Evolutionary conservation across 2,888 invertebrate species (phyloP), one percentile per base, ranked within the genome.

Genomic region (Lasiommata megera): DNA sequence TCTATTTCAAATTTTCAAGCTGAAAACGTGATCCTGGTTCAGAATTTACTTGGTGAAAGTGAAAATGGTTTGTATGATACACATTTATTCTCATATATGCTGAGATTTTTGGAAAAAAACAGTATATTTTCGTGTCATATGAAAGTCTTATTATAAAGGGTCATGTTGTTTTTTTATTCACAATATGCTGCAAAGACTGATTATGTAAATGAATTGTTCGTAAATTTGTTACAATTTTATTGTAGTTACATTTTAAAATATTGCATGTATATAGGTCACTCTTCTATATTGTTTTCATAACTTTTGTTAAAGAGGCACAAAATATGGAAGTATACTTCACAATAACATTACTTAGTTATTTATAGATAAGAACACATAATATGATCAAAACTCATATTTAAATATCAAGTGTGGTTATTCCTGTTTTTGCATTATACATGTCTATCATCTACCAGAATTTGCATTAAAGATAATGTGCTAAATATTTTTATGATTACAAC

Each of bases 51-150:
- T 76, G 82, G 81, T 82, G 84, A 81, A 83, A 83, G 86, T 87
- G 88, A 73, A 70, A 74, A 80, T 86, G 88, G 89, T 88, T 82
- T 56, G 88, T 88, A 82, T 73, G 8, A 46, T 14, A 59, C 54
- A 37, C 34, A 34, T 57, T 11, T 14, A 37, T 6, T 34, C 17
- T 12, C 12, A 28, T n/a, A 28, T 18, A 44, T 50, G 37, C 31
- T 11, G 12, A 46, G 44, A 17, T 41, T 48, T 44, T n/a, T 6
- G 12, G 50, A n/a, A n/a, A 29, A 53, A 18, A 47, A 31, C 9
- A 41, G 31, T 12, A 29, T 7, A 52, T 31, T 41, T 44, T 17
- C 9, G 12, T 18, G n/a, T 12, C n/a, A 8, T 14, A 43, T 36
- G 53, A 44, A 53, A 36, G 53, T 53, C 53, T 43, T n/a, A 38